A percentile compares a stretch with the other conserved stretches of the same genome.
Conservation (phyloP, 2,888 invertebrate genomes). For the Caenorhabditis sulstoni region DNA sequence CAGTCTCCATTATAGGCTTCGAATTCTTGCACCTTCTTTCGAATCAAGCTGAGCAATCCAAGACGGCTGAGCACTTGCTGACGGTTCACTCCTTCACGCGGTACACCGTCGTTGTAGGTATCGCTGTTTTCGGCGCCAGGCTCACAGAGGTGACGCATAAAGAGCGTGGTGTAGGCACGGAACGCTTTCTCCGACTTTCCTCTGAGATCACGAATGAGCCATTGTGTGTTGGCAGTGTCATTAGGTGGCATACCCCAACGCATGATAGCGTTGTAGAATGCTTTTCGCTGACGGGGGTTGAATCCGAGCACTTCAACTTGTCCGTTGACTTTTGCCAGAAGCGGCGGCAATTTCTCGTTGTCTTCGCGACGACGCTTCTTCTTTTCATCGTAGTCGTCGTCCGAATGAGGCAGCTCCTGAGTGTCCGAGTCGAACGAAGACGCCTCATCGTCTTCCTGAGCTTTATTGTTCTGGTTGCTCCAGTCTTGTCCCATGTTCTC, state of each 20-base stretch:
- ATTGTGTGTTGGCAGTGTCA: constrained; percentile 99
- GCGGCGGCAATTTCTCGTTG: constrained; percentile 92
- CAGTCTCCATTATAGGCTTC: constrained; percentile 98
- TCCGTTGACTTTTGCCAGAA: constrained; percentile 88
- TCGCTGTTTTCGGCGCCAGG: constrained; percentile 93
- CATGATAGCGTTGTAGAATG: constrained; percentile 99
- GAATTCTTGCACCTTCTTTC: constrained; percentile 99
- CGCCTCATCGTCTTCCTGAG: constrained; percentile 66
- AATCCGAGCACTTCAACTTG: constrained; percentile 90
- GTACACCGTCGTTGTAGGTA: constrained; percentile 78
- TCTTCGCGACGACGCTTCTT: constrained; percentile 82
- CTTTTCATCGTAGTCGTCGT: constrained; percentile 87
- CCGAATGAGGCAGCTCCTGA: constrained; percentile 89
- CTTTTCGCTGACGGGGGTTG: constrained; percentile 97
- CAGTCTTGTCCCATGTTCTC: constrained; percentile 79
- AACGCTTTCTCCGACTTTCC: constrained; percentile 98
- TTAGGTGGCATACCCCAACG: constrained; percentile 99
- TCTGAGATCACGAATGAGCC: constrained; percentile 96
- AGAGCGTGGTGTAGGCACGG: constrained; percentile 94
- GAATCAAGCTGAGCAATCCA: constrained; percentile 97
- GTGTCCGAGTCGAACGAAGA: constrained; percentile 60
- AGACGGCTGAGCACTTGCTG: constrained; percentile 98
- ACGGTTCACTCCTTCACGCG: constrained; percentile 92
- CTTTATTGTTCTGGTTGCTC: constrained; percentile 67
- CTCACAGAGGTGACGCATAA: constrained; percentile 99